These are phyloP conservation scores for Sander vitreus DNA, from an alignment of 2,113 vertebrate genomes.

Conservation along the genomic window DNA sequence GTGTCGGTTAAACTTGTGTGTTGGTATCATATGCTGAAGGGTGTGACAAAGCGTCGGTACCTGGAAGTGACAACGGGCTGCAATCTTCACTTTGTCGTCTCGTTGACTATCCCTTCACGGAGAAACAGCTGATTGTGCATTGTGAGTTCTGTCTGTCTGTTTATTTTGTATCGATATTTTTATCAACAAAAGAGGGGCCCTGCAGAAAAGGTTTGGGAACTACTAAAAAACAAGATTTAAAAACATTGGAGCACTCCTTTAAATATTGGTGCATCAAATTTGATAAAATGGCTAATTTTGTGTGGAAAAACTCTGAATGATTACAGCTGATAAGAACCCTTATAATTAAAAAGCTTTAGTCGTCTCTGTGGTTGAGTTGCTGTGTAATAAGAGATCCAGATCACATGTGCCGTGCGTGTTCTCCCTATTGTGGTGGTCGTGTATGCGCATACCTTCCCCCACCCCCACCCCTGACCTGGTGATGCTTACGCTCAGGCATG, in stretches of 20 bases:
- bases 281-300: not conserved
- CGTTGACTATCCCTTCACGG: too few species aligned
- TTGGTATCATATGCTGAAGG: too few species aligned
- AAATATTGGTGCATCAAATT: not conserved
- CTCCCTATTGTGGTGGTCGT: not conserved
- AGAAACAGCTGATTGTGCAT: too few species aligned
- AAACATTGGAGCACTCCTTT: not conserved
- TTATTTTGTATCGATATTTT: too few species aligned
- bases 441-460: conserved; percentile 23
- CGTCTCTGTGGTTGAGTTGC: not conserved
- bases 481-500: conserved; percentile 56
- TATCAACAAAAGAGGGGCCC: too few species aligned
- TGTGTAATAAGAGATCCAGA: not conserved
- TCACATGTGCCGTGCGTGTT: not conserved
- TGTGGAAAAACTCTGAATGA: not conserved
- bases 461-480: conserved; percentile 41
- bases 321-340: too few species aligned
- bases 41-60: too few species aligned
- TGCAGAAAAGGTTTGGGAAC: too few species aligned
- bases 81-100: too few species aligned
- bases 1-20: too few species aligned
- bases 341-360: not conserved
- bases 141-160: too few species aligned
- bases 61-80: too few species aligned
- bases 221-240: not conserved